phyloP scores from a whole-genome alignment of 2,797 vertebrate genomes.

The Sandelia bainsii region DNA sequence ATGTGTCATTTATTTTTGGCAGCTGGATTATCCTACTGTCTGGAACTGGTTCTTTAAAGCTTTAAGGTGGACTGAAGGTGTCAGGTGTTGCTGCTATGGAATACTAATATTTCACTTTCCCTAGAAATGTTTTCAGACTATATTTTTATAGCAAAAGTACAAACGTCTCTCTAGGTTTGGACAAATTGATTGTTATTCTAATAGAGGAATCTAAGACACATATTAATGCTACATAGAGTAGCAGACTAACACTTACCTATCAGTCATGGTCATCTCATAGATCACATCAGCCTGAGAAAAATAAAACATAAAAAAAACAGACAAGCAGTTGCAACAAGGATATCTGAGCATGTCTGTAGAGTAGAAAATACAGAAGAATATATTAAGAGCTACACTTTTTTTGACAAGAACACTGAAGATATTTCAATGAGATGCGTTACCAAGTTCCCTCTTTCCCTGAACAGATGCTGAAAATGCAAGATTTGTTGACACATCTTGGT shows the following conservation, averaged over 20 bases:
- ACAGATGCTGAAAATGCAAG: not conserved
- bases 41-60: not conserved
- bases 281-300: slow-evolving; percentile 95
- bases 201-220: not conserved
- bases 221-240: not conserved
- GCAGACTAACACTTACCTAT: slow-evolving; percentile 88
- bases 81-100: not conserved
- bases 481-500: not conserved
- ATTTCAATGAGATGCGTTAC: not conserved
- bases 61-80: not conserved
- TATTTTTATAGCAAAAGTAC: too few species aligned
- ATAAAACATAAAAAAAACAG: not conserved
- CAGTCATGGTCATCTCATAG: slow-evolving; percentile 98
- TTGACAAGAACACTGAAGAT: not conserved
- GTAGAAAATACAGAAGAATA: too few species aligned
- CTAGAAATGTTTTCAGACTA: too few species aligned
- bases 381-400: too few species aligned
- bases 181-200: not conserved
- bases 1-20: not conserved
- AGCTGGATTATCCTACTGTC: slow-evolving; percentile 5
- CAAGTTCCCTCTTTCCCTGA: not conserved
- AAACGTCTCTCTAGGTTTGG: not conserved
- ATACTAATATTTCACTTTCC: not conserved
- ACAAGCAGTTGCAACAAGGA: not conserved
- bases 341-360: not conserved